Evolutionary conservation across 2,888 invertebrate species (phyloP).

Genomic region (Boloria euphrosyne): DNA sequence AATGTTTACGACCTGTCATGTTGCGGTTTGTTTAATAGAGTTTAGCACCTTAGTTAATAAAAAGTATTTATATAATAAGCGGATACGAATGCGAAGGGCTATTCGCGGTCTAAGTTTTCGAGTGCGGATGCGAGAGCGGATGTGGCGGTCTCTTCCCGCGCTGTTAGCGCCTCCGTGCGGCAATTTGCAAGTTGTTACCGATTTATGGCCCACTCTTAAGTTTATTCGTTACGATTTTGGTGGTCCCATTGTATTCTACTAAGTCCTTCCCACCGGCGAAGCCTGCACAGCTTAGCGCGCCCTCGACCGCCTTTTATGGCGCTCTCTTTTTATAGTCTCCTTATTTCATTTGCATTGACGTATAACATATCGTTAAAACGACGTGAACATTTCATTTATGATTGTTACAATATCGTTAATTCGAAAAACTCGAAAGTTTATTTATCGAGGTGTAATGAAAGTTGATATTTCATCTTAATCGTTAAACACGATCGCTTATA

Average conservation of each 20-base stretch:
- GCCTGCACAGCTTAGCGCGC: conserved; percentile 57
- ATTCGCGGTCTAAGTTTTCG: conserved; percentile 53
- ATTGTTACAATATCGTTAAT: conserved; percentile 42
- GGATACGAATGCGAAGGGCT: conserved; percentile 39
- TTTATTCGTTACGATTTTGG: conserved; percentile 75
- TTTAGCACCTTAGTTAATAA: conserved; percentile 15
- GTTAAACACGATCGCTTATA: conserved; percentile 33
- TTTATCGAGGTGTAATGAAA: conserved; percentile 40
- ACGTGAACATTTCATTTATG: conserved; percentile 43
- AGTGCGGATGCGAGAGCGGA: conserved; percentile 79
- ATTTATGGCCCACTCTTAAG: conserved; percentile 76
- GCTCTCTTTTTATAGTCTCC: conserved; percentile 64
- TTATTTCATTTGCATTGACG: conserved; percentile 67
- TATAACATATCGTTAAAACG: conserved; percentile 60
- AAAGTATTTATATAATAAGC: conserved; percentile 38
- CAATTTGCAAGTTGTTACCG: conserved; percentile 79
- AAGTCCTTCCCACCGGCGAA: conserved; percentile 58
- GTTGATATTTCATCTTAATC: conserved; percentile 38
- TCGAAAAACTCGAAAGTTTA: conserved; percentile 35
- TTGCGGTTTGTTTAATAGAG: conserved; percentile 5
- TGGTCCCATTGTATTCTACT: conserved; percentile 77
- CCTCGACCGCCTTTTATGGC: conserved; percentile 67
- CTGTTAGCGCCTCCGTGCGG: conserved; percentile 79
- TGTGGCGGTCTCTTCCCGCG: conserved; percentile 65
- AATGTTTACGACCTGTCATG: background rate